Evolutionary conservation across 1,140 invertebrate genomes (phyloP).

Genomic region (Lepeophtheirus salmonis): DNA sequence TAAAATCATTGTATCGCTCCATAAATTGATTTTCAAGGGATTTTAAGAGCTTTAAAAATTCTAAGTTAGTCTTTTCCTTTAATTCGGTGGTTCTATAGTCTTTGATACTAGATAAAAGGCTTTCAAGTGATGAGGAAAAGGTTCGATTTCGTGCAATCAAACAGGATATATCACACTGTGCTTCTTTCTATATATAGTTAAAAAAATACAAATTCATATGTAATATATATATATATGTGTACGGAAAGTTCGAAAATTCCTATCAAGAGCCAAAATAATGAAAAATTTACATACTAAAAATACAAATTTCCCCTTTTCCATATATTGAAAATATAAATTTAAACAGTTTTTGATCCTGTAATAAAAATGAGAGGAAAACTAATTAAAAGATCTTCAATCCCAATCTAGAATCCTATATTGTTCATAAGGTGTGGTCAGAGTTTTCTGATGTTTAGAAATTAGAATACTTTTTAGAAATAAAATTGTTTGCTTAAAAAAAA

Average conservation of each 20-base stretch:
- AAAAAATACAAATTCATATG: too few relatives aligned
- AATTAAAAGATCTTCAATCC: too few relatives aligned
- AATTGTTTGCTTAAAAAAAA: too few relatives aligned
- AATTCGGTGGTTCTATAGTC: background rate
- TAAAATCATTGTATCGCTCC: background rate
- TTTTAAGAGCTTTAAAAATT: background rate
- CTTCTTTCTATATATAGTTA: background rate
- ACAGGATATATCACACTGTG: background rate
- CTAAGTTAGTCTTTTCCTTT: background rate
- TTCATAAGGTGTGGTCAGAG: too few relatives aligned
- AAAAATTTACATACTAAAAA: background rate
- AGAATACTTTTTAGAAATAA: too few relatives aligned
- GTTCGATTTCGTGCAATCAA: background rate
- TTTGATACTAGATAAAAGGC: background rate
- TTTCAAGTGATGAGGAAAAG: background rate
- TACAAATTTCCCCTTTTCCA: background rate
- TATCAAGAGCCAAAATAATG: too few relatives aligned
- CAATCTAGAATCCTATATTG: too few relatives aligned
- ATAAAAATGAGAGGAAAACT: too few relatives aligned
- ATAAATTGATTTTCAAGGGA: background rate
- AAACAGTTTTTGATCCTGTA: too few relatives aligned
- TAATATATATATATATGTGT: conserved; percentile 1
- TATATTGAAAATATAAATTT: background rate
- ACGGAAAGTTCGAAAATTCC: too few relatives aligned
- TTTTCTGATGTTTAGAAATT: too few relatives aligned